Base-by-base conservation (phyloP, 2,113 vertebrate species). In the Physeter macrocephalus region DNA sequence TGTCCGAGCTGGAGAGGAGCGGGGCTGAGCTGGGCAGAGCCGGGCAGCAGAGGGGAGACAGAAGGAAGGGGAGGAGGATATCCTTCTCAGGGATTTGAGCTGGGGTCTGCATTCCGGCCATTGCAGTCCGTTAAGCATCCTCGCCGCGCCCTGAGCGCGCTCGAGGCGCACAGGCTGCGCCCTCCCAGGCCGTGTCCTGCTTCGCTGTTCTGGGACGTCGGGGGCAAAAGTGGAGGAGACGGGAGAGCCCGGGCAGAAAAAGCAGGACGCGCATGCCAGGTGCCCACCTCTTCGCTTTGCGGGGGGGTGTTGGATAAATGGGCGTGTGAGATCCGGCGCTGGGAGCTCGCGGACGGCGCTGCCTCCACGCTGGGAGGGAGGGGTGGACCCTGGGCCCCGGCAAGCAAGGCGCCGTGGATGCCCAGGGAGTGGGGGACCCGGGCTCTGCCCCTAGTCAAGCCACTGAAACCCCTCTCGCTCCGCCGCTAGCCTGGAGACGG, bases 201-300 rank as follows among this genome's bases (percentile, higher is more conserved):
- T 97, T 93, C 13, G 94, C 94, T 59, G 90, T 87, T 67, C 75
- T 75, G 95, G 91, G 97, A 96, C 93, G 92, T 87, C 97, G 95
- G 94, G 95, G 94, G 52, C 93, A 93, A 97, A 96, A 92, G 95
- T 89, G 96, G 87, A 97, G 78, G 83, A 96, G 92, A 93, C 92
- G 5, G 95, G 96, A 94, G 74, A 95, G 41, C 57, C 80, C 75
- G 18, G 86, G 92, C 93, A 91, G 94, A 46, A 90, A 90, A 90
- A 72, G 72, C 97, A 93, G 97, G 94, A 94, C 88, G 94, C 64
- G n/a, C 20, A 86, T 84, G 93, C 96, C 97, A 97, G 94, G 96
- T 96, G 95, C 92, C 95, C 96, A 97, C 92, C 92, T 97, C 97
- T 98, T 97, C 96, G 36, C 96, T 97, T 84, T 39, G 93, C 96